Evolutionary conservation across 92 coral and sea anemone species (phyloP), one percentile per base, ranked within the genome.

Genomic region (Zoanthus gigantus): DNA sequence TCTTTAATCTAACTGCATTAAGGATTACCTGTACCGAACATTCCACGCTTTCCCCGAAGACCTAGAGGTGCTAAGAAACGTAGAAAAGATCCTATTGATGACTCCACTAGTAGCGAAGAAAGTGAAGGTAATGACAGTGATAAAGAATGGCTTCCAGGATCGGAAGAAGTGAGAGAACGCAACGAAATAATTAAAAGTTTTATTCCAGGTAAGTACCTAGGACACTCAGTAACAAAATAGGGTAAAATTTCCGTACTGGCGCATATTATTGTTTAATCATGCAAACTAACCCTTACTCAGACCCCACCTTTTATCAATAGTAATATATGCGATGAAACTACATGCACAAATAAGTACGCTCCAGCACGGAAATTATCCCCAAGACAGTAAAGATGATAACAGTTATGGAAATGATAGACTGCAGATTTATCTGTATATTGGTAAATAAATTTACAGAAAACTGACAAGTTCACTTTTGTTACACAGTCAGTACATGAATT

Each of bases 101-200:
- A n/a, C 31, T 76, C 10, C 16, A 76, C 65, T 2, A 73, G 78
- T 47, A 73, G 78, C 32, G 78, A 73, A 91, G 42, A 37, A 37
- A 37, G 42, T 37, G 42, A 37, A 37, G 42, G 42, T 37, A 37
- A 37, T 37, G 4, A 83, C 68, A 91, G 90, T 63, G 98, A 95
- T 74, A 94, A 91, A 65, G 96, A 95, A 54, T 95, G 96, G 95
- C 83, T 93, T 31, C 98, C 98, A 54, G 98, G 98, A 31, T 89
- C 94, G 73, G 94, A 95, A 86, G 87, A 44, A 95, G 30, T 65
- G 1, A 65, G 71, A 23, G 71, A 65, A 17, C 71, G 71, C 30
- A 65, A 65, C 71, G 8, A 90, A 63, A 89, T 78, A 89, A 79
- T 91, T 61, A 91, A 95, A 56, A 93, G 90, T 85, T 95, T 91